These are phyloP conservation scores for Tachyglossus aculeatus DNA, from an alignment of 2,797 vertebrate genomes.

Conservation along the genomic window DNA sequence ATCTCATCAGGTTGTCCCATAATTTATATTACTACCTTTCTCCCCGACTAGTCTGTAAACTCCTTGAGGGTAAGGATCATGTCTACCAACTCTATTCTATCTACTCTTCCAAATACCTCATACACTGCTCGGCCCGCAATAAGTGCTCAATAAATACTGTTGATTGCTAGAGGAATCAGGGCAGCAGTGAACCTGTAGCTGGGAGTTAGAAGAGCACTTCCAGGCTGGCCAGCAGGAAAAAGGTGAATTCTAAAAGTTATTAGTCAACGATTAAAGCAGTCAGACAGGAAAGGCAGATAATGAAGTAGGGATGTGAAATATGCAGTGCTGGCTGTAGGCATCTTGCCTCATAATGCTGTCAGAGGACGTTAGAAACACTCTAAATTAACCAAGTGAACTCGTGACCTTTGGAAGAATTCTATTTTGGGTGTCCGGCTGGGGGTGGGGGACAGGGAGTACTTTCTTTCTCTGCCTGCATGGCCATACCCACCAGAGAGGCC, in stretches of 20 bases:
- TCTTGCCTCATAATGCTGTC: neutral
- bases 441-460: neutral
- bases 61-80: no score
- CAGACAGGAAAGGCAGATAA: constrained; percentile 21
- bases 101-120: neutral
- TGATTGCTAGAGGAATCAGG: neutral
- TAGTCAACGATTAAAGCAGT: constrained; percentile 8
- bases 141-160: neutral
- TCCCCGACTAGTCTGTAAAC: no score
- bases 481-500: neutral
- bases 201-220: neutral
- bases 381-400: neutral
- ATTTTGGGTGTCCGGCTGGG: constrained; percentile 2
- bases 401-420: constrained; percentile 10
- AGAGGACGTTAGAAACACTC: constrained; percentile 12
- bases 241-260: constrained; percentile 26
- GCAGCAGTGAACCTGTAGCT: neutral
- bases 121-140: neutral
- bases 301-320: constrained; percentile 5
- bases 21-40: no score
- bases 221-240: neutral
- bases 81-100: no score
- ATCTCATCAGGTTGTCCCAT: no score
- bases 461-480: neutral
- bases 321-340: neutral